A percentile compares a stretch with the other conserved stretches of the same genome.
Evolutionary conservation across 2,113 vertebrate species (phyloP).

Genomic region (Oncorhynchus gorbuscha): DNA sequence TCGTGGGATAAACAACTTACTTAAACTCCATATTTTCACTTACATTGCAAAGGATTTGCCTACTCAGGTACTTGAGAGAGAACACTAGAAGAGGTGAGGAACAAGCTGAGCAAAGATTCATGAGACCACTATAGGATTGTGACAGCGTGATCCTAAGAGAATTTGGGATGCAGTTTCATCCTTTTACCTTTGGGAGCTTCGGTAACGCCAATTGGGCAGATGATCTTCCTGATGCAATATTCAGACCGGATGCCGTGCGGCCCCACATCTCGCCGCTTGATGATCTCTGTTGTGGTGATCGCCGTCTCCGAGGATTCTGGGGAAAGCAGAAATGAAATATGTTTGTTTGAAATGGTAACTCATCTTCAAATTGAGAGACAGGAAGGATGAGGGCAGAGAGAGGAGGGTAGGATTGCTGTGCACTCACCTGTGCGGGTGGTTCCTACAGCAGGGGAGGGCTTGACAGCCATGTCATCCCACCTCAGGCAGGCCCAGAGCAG

Average conservation of each 20-base stretch:
- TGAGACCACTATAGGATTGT: not conserved
- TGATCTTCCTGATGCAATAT: conserved; percentile 98
- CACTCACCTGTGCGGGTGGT: conserved; percentile 91
- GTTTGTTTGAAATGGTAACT: conserved; percentile 48
- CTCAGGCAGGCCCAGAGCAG: conserved; percentile 93
- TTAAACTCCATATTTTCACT: too few species aligned
- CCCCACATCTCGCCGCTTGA: conserved; percentile 94
- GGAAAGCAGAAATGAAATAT: conserved; percentile 67
- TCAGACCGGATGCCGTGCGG: conserved; percentile 96
- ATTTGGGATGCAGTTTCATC: not conserved
- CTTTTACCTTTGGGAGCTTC: conserved; percentile 92
- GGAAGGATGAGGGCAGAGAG: conserved; percentile 33
- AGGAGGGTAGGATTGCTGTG: not conserved
- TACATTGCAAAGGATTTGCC: too few species aligned
- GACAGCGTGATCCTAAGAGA: too few species aligned
- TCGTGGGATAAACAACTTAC: conserved; percentile 40
- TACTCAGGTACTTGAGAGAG: too few species aligned
- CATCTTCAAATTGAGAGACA: too few species aligned
- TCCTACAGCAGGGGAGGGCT: conserved; percentile 89
- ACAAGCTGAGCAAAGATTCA: too few species aligned
- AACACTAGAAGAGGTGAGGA: too few species aligned
- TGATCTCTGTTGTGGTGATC: conserved; percentile 98
- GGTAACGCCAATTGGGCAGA: conserved; percentile 96
- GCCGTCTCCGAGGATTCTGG: conserved; percentile 96
- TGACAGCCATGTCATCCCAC: conserved; percentile 98